Evolutionary conservation across 1,140 invertebrate genomes (phyloP).

Genomic region (Tyrophagus putrescentiae): DNA sequence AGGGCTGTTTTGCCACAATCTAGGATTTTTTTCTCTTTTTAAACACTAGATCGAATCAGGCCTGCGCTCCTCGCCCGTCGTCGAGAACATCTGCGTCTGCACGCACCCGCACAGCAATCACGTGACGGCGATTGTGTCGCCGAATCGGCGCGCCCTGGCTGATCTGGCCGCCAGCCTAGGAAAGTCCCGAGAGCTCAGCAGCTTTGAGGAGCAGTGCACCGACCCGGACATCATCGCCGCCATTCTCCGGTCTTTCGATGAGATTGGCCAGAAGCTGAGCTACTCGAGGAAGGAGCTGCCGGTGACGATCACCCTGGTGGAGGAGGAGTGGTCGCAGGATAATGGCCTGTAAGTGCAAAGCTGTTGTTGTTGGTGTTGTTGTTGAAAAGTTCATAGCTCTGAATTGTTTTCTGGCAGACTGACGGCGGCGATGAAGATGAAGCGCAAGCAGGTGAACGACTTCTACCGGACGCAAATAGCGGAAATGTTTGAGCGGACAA

Average conservation of each 20-base stretch:
- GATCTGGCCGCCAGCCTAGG: conserved; percentile 46
- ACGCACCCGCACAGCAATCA: conserved; percentile 66
- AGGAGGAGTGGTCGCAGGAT: conserved; percentile 40
- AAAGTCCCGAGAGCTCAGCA: conserved; percentile 39
- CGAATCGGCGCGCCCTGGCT: conserved; percentile 49
- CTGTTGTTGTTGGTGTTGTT: too few species aligned
- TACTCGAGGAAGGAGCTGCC: conserved; percentile 35
- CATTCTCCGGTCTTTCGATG: neutral
- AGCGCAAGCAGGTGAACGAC: conserved; percentile 16
- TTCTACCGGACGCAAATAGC: conserved; percentile 2
- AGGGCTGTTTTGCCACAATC: too few species aligned
- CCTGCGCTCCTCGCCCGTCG: conserved; percentile 74
- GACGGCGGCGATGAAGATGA: conserved; percentile 37
- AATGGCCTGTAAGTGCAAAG: conserved; percentile 31
- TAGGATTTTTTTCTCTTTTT: too few species aligned
- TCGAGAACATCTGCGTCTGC: conserved; percentile 90
- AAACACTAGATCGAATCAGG: conserved; percentile 52
- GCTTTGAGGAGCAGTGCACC: conserved; percentile 46
- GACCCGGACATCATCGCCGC: conserved; percentile 39
- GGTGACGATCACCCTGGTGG: conserved; percentile 32
- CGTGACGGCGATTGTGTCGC: conserved; percentile 76
- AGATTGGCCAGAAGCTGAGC: neutral
- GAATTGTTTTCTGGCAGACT: conserved; percentile 40
- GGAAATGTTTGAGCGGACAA: neutral
- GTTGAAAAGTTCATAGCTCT: too few species aligned